phyloP scores from a whole-genome alignment of 2,888 invertebrate species.

The Lysandra coridon region DNA sequence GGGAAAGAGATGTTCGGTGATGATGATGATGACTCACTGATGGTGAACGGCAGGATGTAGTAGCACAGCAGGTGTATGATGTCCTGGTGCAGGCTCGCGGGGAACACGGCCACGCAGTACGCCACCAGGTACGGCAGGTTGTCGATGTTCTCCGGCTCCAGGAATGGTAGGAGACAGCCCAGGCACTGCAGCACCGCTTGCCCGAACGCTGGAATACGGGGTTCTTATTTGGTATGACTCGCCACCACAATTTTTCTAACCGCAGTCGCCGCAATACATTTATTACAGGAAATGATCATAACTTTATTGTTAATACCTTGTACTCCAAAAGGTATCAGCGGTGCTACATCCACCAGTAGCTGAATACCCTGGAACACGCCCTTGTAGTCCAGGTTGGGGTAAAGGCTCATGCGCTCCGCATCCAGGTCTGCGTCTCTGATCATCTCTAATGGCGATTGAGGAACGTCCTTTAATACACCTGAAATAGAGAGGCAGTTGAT shows the following conservation, averaged over 20 bases:
- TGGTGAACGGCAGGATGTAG: constrained; percentile 97
- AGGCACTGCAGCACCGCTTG: constrained; percentile 96
- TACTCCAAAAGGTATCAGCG: constrained; percentile 92
- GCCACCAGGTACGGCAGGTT: constrained; percentile 97
- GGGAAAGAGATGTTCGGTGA: no score
- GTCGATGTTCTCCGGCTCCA: constrained; percentile 97
- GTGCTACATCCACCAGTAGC: constrained; percentile 95
- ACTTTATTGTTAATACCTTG: constrained; percentile 80
- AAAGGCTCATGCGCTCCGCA: constrained; percentile 91
- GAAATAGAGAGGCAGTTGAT: constrained; percentile 41
- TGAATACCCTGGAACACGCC: constrained; percentile 95
- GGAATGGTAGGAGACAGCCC: constrained; percentile 96
- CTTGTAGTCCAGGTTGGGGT: constrained; percentile 98
- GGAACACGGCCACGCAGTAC: constrained; percentile 95
- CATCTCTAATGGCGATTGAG: constrained; percentile 94
- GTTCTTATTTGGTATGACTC: background rate
- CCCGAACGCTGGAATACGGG: constrained; percentile 88
- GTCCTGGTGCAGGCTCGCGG: constrained; percentile 94
- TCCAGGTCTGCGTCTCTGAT: constrained; percentile 93
- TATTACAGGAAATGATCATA: background rate
- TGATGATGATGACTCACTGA: constrained; percentile 82
- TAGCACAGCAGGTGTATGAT: constrained; percentile 97
- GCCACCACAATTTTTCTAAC: no score
- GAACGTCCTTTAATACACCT: constrained; percentile 98
- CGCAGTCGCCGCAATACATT: background rate